Evolutionary conservation across 2,113 vertebrate genomes (phyloP).

Genomic region (Clarias gariepinus): DNA sequence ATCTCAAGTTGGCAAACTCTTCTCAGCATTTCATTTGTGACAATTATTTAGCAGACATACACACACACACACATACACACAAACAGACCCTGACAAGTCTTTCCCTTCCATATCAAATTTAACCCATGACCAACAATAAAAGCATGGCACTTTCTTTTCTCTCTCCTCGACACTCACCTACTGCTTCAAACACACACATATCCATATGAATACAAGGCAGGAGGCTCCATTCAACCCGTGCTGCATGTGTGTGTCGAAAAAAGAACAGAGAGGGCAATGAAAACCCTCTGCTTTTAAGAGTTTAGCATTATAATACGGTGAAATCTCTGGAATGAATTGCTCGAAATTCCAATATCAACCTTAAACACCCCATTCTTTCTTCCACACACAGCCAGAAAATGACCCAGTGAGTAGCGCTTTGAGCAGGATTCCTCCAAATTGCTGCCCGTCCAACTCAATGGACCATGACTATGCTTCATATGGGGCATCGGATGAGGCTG

Average conservation of each 20-base stretch:
- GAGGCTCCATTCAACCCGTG: conserved; percentile 27
- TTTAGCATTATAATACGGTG: conserved; percentile 49
- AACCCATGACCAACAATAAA: not conserved
- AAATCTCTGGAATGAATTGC: conserved; percentile 44
- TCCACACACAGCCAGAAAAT: conserved; percentile 4
- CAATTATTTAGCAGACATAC: not conserved
- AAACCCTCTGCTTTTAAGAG: conserved; percentile 23
- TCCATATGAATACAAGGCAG: conserved; percentile 48
- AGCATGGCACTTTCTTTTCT: not conserved
- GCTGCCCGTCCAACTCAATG: conserved; percentile 49
- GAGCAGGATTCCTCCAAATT: conserved; percentile 50
- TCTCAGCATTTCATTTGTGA: not conserved
- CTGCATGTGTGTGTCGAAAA: not conserved
- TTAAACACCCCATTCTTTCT: conserved; percentile 30
- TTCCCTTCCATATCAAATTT: not conserved
- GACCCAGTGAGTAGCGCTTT: conserved; percentile 25
- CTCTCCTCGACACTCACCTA: not conserved
- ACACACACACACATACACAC: conserved; percentile 23
- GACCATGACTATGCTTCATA: conserved; percentile 55
- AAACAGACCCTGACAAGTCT: not conserved
- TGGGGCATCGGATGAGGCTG: conserved; percentile 48
- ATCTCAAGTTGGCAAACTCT: not conserved
- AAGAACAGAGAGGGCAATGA: conserved; percentile 24
- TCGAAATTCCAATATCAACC: conserved; percentile 49
- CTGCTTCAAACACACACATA: conserved; percentile 37